Evolutionary conservation across 1,140 invertebrate genomes (phyloP).

Genomic region (Drosophila pectinifera): DNA sequence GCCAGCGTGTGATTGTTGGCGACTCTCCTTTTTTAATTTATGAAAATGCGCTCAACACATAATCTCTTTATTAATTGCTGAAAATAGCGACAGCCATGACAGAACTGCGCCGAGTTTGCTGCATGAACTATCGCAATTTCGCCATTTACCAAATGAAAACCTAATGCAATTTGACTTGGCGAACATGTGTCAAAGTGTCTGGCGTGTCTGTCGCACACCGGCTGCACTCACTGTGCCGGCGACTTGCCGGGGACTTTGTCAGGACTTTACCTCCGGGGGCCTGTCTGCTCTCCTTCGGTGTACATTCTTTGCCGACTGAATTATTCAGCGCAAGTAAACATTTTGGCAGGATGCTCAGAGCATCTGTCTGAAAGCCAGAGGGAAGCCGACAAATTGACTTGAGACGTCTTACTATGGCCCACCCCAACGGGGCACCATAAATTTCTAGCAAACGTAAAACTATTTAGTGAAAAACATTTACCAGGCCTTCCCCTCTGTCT

Average conservation of each 20-base stretch:
- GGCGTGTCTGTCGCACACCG: conserved; percentile 32
- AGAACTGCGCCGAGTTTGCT: conserved; percentile 4
- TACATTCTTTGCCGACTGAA: conserved; percentile 43
- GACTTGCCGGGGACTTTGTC: conserved; percentile 24
- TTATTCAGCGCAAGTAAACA: conserved; percentile 66
- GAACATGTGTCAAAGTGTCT: conserved; percentile 61
- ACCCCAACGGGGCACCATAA: conserved; percentile 39
- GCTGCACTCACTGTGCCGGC: conserved; percentile 41
- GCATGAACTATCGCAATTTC: conserved; percentile 21
- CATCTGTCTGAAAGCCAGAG: conserved; percentile 36
- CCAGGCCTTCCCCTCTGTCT: neutral
- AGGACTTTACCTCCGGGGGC: conserved; percentile 2
- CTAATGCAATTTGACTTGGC: conserved; percentile 55
- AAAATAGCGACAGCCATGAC: conserved; percentile 17
- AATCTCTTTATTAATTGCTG: conserved; percentile 65
- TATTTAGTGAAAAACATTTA: conserved; percentile 74
- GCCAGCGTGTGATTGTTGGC: conserved; percentile 26
- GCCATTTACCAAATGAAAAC: conserved; percentile 52
- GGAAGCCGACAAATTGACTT: conserved; percentile 72
- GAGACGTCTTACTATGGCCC: conserved; percentile 42
- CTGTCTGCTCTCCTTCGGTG: conserved; percentile 21
- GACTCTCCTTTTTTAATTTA: conserved; percentile 43
- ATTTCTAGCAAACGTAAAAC: conserved; percentile 70
- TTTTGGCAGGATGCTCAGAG: conserved; percentile 48
- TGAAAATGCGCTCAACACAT: conserved; percentile 60